Evolutionary conservation across 2,888 invertebrate genomes (phyloP).

Genomic region (Cerastis leucographa): DNA sequence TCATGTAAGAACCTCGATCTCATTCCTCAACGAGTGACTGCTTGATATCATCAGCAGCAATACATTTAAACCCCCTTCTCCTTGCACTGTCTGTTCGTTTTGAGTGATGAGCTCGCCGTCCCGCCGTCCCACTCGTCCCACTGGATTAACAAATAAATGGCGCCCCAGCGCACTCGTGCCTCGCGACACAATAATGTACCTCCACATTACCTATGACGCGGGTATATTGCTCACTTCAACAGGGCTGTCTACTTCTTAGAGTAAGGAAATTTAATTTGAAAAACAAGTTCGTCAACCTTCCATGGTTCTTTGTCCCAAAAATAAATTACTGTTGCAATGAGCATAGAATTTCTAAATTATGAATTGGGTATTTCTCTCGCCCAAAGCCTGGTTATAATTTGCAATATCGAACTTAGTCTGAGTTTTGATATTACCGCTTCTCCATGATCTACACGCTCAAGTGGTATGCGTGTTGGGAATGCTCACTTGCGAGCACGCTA

Average conservation of each 20-base stretch:
- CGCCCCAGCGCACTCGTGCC: slow-evolving; percentile 28
- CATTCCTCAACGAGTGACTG: background rate
- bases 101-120: slow-evolving; percentile 45
- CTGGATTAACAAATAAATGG: slow-evolving; percentile 63
- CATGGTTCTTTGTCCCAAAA: background rate
- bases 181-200: slow-evolving; percentile 61
- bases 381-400: background rate
- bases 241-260: slow-evolving; percentile 45
- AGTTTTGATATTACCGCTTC: background rate
- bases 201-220: slow-evolving; percentile 59
- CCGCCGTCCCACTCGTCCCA: slow-evolving; percentile 25
- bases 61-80: slow-evolving; percentile 32
- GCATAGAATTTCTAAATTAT: background rate
- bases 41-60: slow-evolving; percentile 6
- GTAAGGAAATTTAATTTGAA: background rate
- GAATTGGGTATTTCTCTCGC: background rate
- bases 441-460: background rate
- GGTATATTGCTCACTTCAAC: slow-evolving; percentile 55
- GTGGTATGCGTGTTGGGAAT: background rate
- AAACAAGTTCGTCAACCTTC: background rate
- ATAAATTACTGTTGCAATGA: too few species aligned
- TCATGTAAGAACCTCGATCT: background rate
- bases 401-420: background rate
- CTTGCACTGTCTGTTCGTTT: slow-evolving; percentile 41
- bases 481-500: background rate